Base-by-base conservation (phyloP, 2,888 invertebrate genomes). In the Philereme vetulata region DNA sequence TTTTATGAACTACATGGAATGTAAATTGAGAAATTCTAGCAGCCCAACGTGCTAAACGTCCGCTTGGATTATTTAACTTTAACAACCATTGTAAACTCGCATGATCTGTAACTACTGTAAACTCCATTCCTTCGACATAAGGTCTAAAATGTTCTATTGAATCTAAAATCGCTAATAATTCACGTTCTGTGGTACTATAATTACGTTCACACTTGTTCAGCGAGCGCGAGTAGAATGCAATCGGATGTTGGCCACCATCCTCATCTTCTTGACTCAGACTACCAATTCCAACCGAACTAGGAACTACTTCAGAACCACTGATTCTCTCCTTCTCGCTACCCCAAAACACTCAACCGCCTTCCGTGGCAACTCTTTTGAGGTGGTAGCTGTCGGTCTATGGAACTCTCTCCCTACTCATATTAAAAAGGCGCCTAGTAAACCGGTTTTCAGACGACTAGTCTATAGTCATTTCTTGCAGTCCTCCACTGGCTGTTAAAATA, bases 161-260 rank as follows among this genome's bases (percentile, higher is more conserved):
- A 46, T n/a, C 21, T 51, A 45, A 40, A 57, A 50, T 10, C 38
- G 64, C 62, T 38, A 67, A 49, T 2, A 65, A 42, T 52, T 70
- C 70, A 1, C 67, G 38, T 34, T 67, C 67, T 1, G 67, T 66
- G 9, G 53, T 47, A 11, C 62, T 62, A 21, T 64, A 69, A 9
- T 69, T 69, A 10, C 45, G 43, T 43, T 69, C 69, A 0, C 51
- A 21, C 5, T 36, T 32, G 0, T 62, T 34, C 0, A 69, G 53
- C 0, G 64, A 60, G 3, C 35, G 50, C 9, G 62, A 62, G 54
- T 60, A 60, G 10, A 62, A 65, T 1, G 66, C 68, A 0, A 69
- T 54, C 0, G 60, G 52, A 3, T 55, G 45, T 32, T 65, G 61
- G 7, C 49, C 10, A 5, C 56, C 64, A 11, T 62, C 55, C 4